These are phyloP conservation scores for Limnephilus marmoratus DNA, from an alignment of 2,888 invertebrate species.

Conservation along the genomic window DNA sequence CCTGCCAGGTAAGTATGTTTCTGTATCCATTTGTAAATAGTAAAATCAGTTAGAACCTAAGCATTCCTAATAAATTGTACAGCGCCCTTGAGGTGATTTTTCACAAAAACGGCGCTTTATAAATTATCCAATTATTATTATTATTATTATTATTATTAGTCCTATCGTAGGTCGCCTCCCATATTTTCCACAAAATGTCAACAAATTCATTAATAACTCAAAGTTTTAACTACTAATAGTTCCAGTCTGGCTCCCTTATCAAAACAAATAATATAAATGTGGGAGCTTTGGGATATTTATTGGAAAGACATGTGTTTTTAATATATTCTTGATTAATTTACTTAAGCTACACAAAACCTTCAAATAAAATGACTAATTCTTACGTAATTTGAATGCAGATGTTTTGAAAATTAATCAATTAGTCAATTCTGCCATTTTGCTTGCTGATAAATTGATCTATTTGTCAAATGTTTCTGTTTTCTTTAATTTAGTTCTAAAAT, in stretches of 20 bases:
- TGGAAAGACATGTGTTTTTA: not conserved
- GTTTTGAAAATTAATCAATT: not conserved
- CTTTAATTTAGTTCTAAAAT: not conserved
- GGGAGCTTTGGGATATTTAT: not conserved
- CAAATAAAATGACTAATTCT: not conserved
- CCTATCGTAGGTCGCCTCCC: not conserved
- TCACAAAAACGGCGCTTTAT: too few relatives aligned
- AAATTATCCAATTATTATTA: too few relatives aligned
- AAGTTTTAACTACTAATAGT: not conserved
- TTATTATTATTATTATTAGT: too few relatives aligned
- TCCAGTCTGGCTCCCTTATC: not conserved
- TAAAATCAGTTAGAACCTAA: too few relatives aligned
- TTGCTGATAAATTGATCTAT: not conserved
- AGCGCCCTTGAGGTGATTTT: too few relatives aligned
- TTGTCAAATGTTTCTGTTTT: not conserved
- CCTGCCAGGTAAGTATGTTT: too few relatives aligned
- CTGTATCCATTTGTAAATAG: too few relatives aligned
- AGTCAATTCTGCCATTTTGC: not conserved
- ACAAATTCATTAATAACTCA: conserved; percentile 28
- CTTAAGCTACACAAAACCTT: not conserved
- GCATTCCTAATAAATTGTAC: too few relatives aligned
- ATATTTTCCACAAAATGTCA: conserved; percentile 5
- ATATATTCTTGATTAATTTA: not conserved
- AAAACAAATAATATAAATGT: conserved; percentile 19
- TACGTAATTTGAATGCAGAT: not conserved